Base-by-base conservation (phyloP, 2,888 invertebrate species). In the Pheosia gnoma region DNA sequence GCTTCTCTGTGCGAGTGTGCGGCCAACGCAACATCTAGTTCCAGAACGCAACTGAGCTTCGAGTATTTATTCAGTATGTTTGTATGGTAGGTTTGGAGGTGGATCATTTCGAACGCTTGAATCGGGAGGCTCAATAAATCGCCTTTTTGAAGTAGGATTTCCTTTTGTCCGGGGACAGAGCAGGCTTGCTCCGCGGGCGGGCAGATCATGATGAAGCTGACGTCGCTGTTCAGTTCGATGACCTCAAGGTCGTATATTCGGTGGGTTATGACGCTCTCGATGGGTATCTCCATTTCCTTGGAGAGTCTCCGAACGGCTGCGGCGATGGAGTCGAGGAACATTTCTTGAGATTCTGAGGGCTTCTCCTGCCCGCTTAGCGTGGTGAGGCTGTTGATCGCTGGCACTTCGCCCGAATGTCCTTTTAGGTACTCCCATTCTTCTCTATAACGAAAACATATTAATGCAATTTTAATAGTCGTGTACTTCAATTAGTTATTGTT, bases 361-460 rank as follows among this genome's bases (percentile, higher is more conserved):
- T 91, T 93, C 38, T 93, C 90, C 57, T 82, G 86, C 58, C 76
- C 79, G 57, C 79, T 80, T 59, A 87, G 85, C 11, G 89, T 83
- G 38, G 88, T 80, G 72, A 88, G 77, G 82, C 84, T 87, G 85
- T 94, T 81, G 76, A 89, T 78, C 0, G 82, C 69, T 69, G 85
- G 87, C 0, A 74, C 63, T 62, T 93, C 91, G 25, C 90, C 92
- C 0, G 93, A 88, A 68, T 94, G 94, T 37, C 94, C 95, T 80
- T 96, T 97, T 11, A 99, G 92, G 86, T 98, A 97, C 74, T 97
- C 96, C 99, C 99, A 99, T 89, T 99, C 99, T 84, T 99, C 99
- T 39, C 98, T 98, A 93, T 57, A 94, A 94, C 61, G 39, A 39
- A 66, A 68, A 25, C 25, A 25, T 25, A 25, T 25, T 25, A 36